A percentile compares a stretch with the other conserved stretches of the same genome.
Evolutionary conservation across 1,140 invertebrate species (phyloP).

Genomic region (Pogonomyrmex barbatus): DNA sequence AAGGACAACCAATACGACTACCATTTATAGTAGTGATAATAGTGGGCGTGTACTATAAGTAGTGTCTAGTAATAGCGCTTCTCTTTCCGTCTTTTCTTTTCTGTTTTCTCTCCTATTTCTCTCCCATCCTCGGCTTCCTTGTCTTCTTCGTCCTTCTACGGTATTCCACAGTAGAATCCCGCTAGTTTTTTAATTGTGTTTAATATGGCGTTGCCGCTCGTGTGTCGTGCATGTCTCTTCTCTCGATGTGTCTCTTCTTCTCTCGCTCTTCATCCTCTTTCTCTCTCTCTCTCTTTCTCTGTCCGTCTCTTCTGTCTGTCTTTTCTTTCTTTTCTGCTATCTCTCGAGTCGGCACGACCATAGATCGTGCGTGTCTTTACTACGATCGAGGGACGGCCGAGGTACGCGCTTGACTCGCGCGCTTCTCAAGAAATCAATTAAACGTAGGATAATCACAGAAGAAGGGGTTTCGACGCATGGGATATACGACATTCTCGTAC

Average conservation of each 20-base stretch:
- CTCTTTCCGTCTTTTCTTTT: conserved; percentile 42
- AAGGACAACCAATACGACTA: conserved; percentile 82
- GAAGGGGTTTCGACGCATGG: conserved; percentile 82
- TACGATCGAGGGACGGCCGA: conserved; percentile 73
- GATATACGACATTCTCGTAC: conserved; percentile 73
- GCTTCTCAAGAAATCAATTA: conserved; percentile 84
- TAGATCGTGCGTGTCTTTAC: conserved; percentile 69
- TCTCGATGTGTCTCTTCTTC: conserved; percentile 59
- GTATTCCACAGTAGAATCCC: conserved; percentile 33
- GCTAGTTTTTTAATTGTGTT: conserved; percentile 77
- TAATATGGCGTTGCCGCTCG: conserved; percentile 83
- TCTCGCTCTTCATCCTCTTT: conserved; percentile 16
- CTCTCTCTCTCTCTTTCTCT: conserved; percentile 34
- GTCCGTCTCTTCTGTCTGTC: conserved; percentile 33
- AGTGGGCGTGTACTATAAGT: conserved; percentile 80
- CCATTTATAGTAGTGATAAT: conserved; percentile 83
- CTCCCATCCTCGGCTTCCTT: conserved; percentile 61
- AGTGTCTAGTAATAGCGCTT: conserved; percentile 81
- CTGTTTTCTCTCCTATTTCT: conserved; percentile 65
- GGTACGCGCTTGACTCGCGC: conserved; percentile 66
- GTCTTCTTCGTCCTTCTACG: conserved; percentile 70
- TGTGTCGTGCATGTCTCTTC: conserved; percentile 71
- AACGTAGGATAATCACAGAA: conserved; percentile 87
- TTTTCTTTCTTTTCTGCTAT: conserved; percentile 66
- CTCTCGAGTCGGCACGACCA: conserved; percentile 73